A percentile compares a stretch with the other conserved stretches of the same genome.
These are phyloP conservation scores for Liposcelis brunnea DNA, from an alignment of 2,888 invertebrate genomes.

Conservation along the genomic window DNA sequence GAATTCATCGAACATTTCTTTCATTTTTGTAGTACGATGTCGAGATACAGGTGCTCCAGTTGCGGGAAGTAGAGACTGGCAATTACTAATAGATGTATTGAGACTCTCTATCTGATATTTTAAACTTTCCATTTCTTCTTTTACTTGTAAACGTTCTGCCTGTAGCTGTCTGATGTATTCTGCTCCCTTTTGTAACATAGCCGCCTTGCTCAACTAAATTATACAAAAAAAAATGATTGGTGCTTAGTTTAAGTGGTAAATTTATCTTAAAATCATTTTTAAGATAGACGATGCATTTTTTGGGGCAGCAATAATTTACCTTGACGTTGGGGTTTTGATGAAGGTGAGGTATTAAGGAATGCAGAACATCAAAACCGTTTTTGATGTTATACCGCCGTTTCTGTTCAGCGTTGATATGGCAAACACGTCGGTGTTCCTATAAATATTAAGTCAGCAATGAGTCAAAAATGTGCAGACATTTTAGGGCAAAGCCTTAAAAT, in stretches of 20 bases:
- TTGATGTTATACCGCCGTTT: constrained; percentile 91
- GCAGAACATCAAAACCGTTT: constrained; percentile 87
- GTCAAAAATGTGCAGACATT: constrained; percentile 8
- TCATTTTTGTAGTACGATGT: constrained; percentile 75
- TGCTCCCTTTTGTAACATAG: constrained; percentile 91
- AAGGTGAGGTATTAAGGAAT: constrained; percentile 80
- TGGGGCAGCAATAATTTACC: constrained; percentile 34
- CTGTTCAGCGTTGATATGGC: constrained; percentile 91
- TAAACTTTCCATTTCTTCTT: constrained; percentile 77
- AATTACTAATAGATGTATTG: constrained; percentile 81
- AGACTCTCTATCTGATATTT: constrained; percentile 78
- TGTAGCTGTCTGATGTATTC: constrained; percentile 85
- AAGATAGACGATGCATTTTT: too few species aligned
- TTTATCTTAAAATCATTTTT: constrained; percentile 7
- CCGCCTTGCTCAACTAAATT: constrained; percentile 73
- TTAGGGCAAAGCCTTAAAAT: constrained; percentile 8
- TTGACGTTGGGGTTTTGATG: constrained; percentile 80
- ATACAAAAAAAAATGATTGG: constrained; percentile 15
- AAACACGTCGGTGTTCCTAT: constrained; percentile 57
- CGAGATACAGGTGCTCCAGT: constrained; percentile 88
- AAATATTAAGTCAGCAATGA: too few species aligned
- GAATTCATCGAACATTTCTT: constrained; percentile 86
- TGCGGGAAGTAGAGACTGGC: constrained; percentile 86
- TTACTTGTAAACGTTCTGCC: constrained; percentile 65
- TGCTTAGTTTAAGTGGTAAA: background rate